Base-by-base conservation (phyloP, 2,888 invertebrate species). In the Megalurothrips usitatus region DNA sequence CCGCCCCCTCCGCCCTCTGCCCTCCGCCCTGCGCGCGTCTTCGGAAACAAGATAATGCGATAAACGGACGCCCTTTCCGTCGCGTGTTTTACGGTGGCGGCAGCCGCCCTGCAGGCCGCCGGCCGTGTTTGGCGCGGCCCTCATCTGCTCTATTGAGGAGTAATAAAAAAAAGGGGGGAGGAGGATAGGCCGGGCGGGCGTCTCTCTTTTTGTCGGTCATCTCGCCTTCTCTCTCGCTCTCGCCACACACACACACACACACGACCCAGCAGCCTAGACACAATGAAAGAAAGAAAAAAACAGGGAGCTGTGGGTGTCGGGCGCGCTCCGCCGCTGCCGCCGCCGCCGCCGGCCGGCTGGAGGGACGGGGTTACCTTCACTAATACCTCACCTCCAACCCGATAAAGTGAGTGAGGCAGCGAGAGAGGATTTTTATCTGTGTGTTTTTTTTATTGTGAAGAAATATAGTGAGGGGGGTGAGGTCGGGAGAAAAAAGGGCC, bases 1-100 rank as follows among this genome's bases (percentile, higher is more conserved):
- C 81, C 81, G 80, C 79, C 80, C 80, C 82, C 79, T 80, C 81
- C 81, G 80, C 82, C 80, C 79, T 78, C 82, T 79, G 80, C 80
- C 82, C 82, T 81, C 79, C 79, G 75, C 80, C 80, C 82, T 82
- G 78, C 81, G 80, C 79, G 81, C 81, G 75, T 81, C 81, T 48
- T 75, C 81, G 80, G 43, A 79, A 23, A 79, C n/a, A 48, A 43
- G 79, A 78, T 34, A 78, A 78, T 49, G 48, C 48, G 49, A 47
- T 47, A 79, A 23, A 48, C 79, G 79, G 47, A 48, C 79, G 79
- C 11, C 43, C 6, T 58, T 58, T 58, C 68, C 80, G 63, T 80
- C 68, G 19, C n/a, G 19, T 52, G 49, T 52, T 52, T 52, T 52
- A 34, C 43, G n/a, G 14, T 28, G 78, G 78, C 3, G 34, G 34